Percentiles rank a stretch among this genome's conserved stretches.
Conservation (phyloP, 2,888 invertebrate species). For the Campoletis raptor region DNA sequence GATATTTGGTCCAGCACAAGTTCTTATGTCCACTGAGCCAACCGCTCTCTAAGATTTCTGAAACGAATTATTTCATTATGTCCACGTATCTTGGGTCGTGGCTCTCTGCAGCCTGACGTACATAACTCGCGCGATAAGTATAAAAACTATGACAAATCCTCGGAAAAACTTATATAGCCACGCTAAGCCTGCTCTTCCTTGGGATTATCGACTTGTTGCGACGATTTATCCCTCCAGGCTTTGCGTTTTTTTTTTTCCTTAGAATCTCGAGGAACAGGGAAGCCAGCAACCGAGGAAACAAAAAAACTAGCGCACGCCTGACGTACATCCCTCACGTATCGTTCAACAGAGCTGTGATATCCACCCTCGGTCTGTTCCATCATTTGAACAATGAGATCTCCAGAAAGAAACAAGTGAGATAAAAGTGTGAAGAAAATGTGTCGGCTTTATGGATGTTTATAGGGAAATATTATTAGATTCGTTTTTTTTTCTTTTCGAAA, state of each 20-base stretch:
- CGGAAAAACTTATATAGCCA: slow-evolving; percentile 68
- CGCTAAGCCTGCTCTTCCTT: slow-evolving; percentile 76
- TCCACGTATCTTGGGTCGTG: neutral
- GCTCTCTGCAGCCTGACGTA: slow-evolving; percentile 49
- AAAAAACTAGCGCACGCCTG: slow-evolving; percentile 16
- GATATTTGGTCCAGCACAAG: neutral
- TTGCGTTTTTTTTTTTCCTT: slow-evolving; percentile 67
- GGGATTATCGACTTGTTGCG: slow-evolving; percentile 75
- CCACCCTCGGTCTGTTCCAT: slow-evolving; percentile 74
- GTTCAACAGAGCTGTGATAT: slow-evolving; percentile 36
- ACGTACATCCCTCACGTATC: slow-evolving; percentile 40
- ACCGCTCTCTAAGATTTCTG: neutral
- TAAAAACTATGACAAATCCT: slow-evolving; percentile 74
- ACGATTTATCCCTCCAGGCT: slow-evolving; percentile 60
- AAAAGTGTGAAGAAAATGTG: neutral
- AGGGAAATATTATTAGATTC: neutral
- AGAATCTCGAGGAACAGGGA: slow-evolving; percentile 33
- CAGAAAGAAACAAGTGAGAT: neutral
- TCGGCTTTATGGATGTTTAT: neutral
- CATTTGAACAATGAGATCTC: slow-evolving; percentile 73
- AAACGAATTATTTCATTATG: neutral
- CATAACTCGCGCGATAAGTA: slow-evolving; percentile 17
- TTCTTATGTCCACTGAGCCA: neutral
- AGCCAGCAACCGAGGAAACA: slow-evolving; percentile 15
- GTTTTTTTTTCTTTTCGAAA: neutral